Evolutionary conservation across 2,113 vertebrate genomes (phyloP).

Genomic region (Pomatorhinus ruficollis): DNA sequence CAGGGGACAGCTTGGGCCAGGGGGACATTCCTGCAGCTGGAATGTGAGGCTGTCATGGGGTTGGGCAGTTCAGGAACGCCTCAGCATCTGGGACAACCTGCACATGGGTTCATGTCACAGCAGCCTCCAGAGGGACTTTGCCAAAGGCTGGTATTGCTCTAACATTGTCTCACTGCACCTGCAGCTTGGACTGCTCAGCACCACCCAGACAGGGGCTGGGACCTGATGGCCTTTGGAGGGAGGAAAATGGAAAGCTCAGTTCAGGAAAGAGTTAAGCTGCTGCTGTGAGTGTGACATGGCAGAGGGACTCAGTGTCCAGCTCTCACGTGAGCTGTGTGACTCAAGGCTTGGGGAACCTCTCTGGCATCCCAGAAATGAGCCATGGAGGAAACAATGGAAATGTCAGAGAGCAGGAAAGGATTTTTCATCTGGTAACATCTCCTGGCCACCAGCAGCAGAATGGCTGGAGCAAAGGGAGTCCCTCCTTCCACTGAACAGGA

Average conservation of each 20-base stretch:
- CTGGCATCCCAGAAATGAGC: neutral
- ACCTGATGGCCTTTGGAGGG: neutral
- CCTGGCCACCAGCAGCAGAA: neutral
- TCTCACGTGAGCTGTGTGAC: neutral
- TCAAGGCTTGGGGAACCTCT: neutral
- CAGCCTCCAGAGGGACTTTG: neutral
- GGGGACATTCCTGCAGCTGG: neutral
- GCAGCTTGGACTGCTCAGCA: neutral
- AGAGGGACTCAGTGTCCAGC: neutral
- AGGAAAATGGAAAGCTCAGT: neutral
- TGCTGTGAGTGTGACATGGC: neutral
- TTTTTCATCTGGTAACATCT: neutral
- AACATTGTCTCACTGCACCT: fast-evolving
- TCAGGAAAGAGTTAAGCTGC: neutral
- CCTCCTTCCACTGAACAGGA: neutral
- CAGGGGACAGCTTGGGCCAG: neutral
- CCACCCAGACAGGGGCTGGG: neutral
- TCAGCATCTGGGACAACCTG: neutral
- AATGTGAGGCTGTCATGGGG: neutral
- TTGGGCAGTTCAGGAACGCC: neutral
- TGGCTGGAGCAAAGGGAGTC: neutral
- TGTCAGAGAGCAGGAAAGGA: neutral
- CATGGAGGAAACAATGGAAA: neutral
- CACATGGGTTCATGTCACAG: neutral
- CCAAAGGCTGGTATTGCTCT: neutral